Percentiles rank a stretch among this genome's conserved stretches.
Conservation (phyloP, 2,888 invertebrate genomes). For the Acronicta aceris region DNA sequence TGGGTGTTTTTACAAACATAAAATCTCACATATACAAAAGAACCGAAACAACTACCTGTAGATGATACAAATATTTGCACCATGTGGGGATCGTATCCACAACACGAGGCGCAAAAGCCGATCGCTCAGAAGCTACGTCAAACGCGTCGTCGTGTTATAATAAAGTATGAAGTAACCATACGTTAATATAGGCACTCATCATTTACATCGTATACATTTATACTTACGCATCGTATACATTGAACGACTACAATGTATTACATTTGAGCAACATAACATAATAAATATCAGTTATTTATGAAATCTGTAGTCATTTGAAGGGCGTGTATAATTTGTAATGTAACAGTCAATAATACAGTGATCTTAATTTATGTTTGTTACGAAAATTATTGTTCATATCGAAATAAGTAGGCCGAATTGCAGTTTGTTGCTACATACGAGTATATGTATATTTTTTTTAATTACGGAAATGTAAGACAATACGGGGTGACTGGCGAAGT, state of each 20-base stretch:
- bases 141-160: too few relatives aligned
- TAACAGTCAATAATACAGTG: conserved; percentile 4
- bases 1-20: too few relatives aligned
- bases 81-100: too few relatives aligned
- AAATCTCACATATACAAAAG: too few relatives aligned
- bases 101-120: too few relatives aligned
- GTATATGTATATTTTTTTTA: too few relatives aligned
- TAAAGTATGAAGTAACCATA: conserved; percentile 12
- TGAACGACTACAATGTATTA: conserved; percentile 9
- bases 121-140: too few relatives aligned
- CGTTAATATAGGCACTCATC: not conserved
- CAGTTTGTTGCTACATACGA: too few relatives aligned
- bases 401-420: not conserved
- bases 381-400: not conserved
- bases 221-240: not conserved
- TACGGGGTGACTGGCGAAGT: too few relatives aligned
- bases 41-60: too few relatives aligned
- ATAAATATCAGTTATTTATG: conserved; percentile 10
- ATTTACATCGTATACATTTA: not conserved
- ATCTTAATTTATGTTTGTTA: conserved; percentile 4
- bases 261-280: conserved; percentile 24
- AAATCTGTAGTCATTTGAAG: conserved; percentile 11
- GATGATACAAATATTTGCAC: too few relatives aligned
- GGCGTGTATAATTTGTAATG: conserved; percentile 7
- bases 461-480: too few relatives aligned